A percentile compares a stretch with the other conserved stretches of the same genome.
Evolutionary conservation across 2,113 vertebrate species (phyloP).

Genomic region (Nibea albiflora): DNA sequence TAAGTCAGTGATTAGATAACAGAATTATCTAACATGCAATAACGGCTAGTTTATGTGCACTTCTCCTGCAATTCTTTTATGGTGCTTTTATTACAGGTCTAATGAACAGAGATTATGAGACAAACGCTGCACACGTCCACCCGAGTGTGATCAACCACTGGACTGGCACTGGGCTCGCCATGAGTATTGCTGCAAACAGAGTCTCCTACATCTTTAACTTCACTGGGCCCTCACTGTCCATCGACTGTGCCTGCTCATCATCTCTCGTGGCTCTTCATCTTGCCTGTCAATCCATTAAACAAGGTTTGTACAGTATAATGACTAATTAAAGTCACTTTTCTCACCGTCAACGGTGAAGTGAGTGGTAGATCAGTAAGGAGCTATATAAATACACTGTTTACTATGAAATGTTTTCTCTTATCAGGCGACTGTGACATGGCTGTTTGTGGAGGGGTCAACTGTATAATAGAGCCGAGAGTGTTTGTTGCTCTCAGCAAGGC

Average conservation of each 20-base stretch:
- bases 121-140: slow-evolving; percentile 66
- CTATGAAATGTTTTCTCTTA: background rate
- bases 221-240: slow-evolving; percentile 87
- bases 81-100: slow-evolving; percentile 79
- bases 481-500: slow-evolving; percentile 90
- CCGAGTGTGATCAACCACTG: slow-evolving; percentile 84
- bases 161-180: slow-evolving; percentile 83
- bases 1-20: slow-evolving; percentile 30
- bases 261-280: slow-evolving; percentile 89
- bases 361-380: too few species aligned
- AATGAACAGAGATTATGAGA: slow-evolving; percentile 90
- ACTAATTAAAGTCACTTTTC: too few species aligned
- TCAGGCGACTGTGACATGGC: slow-evolving; percentile 91
- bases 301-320: slow-evolving; percentile 80
- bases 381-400: too few species aligned
- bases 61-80: background rate
- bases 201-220: slow-evolving; percentile 90
- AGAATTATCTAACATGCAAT: background rate
- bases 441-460: slow-evolving; percentile 89
- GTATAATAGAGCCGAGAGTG: slow-evolving; percentile 85
- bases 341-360: too few species aligned
- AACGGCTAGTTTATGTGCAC: background rate
- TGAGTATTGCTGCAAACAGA: slow-evolving; percentile 89
- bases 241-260: slow-evolving; percentile 90
- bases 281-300: slow-evolving; percentile 85